A percentile compares a stretch with the other conserved stretches of the same genome.
phyloP scores from a whole-genome alignment of 2,888 invertebrate species.

The Orthosia cruda region DNA sequence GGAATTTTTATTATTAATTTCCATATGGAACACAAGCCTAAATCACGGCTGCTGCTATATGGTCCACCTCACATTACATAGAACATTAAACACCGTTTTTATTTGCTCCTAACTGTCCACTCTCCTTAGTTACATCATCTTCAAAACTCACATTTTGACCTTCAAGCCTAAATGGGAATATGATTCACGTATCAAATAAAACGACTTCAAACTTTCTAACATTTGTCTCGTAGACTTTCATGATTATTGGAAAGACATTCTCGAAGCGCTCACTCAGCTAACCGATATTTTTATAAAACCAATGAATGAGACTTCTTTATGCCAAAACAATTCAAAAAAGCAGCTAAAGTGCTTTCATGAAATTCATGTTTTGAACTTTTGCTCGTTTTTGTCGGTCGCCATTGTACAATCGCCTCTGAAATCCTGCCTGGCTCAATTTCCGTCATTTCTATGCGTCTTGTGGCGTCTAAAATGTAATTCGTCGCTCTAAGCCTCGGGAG shows the following conservation, averaged over 20 bases:
- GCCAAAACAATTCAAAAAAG: slow-evolving; percentile 63
- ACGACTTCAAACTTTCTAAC: slow-evolving; percentile 27
- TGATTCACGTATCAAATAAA: slow-evolving; percentile 42
- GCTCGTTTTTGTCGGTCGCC: slow-evolving; percentile 46
- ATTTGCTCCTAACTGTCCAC: slow-evolving; percentile 71
- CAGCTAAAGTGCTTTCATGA: slow-evolving; percentile 59
- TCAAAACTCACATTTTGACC: slow-evolving; percentile 25
- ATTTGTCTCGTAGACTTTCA: slow-evolving; percentile 48
- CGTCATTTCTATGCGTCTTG: slow-evolving; percentile 69
- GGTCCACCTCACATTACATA: slow-evolving; percentile 82
- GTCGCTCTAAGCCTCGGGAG: slow-evolving; percentile 39
- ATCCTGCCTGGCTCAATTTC: slow-evolving; percentile 64
- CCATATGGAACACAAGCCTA: slow-evolving; percentile 67
- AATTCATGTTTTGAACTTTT: slow-evolving; percentile 66
- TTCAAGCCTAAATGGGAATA: slow-evolving; percentile 28
- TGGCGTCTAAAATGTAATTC: slow-evolving; percentile 68
- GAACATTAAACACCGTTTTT: slow-evolving; percentile 77
- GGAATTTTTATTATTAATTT: background rate
- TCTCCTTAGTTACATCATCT: slow-evolving; percentile 68
- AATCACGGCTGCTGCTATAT: slow-evolving; percentile 80
- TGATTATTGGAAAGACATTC: slow-evolving; percentile 61
- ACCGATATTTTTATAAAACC: slow-evolving; percentile 61
- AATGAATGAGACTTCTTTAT: slow-evolving; percentile 45
- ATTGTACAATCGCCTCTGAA: slow-evolving; percentile 62
- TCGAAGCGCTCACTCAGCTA: slow-evolving; percentile 50